These are phyloP conservation scores for Malurus elegans DNA, from an alignment of 2,113 vertebrate genomes.

Conservation along the genomic window DNA sequence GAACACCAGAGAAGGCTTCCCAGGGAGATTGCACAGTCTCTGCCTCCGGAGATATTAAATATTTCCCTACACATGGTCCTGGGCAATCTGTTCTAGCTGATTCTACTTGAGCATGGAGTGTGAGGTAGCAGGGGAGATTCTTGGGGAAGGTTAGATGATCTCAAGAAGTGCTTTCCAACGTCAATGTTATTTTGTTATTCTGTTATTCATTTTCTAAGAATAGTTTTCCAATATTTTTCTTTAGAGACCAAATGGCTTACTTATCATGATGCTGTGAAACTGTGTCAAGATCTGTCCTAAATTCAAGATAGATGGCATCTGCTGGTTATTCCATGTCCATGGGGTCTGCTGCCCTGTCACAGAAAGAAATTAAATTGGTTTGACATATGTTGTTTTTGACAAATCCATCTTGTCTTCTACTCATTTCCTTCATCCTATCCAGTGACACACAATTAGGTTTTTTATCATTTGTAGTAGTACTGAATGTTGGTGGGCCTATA, in stretches of 20 bases:
- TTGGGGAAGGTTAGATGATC: neutral
- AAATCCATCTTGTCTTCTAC: neutral
- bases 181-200: neutral
- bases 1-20: neutral
- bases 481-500: neutral
- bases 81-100: neutral
- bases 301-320: neutral
- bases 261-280: neutral
- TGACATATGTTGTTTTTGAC: slow-evolving; percentile 8
- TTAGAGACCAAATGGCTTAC: neutral
- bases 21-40: neutral
- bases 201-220: neutral
- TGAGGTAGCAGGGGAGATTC: neutral
- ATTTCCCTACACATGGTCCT: neutral
- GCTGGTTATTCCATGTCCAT: neutral
- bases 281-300: neutral
- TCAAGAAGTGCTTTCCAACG: neutral
- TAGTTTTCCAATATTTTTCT: neutral
- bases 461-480: neutral
- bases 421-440: neutral
- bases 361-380: neutral
- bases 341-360: neutral
- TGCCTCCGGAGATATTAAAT: neutral
- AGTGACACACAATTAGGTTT: neutral
- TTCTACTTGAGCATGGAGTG: neutral